Base-by-base conservation (phyloP, 2,113 vertebrate species). In the Epinephelus moara region DNA sequence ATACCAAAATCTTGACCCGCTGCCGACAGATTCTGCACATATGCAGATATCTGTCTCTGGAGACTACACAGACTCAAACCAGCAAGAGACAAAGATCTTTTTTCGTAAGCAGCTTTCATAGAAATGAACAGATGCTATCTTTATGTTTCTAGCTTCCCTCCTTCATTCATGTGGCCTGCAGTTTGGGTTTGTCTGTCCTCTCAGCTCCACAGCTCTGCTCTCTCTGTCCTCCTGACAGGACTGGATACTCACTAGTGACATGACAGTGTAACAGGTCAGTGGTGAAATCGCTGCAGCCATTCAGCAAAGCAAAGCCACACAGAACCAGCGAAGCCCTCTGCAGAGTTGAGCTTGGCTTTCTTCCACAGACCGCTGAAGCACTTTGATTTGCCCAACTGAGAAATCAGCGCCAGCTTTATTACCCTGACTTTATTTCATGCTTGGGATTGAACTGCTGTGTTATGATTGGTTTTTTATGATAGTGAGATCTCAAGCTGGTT, bases 211-310 rank as follows among this genome's bases (percentile, higher is more conserved):
- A 71, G 40, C 18, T 70, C 73, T 68, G 55, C 56, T 70, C 19
- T 70, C 14, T 55, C 4, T 17, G 25, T 42, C 17, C 15, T 56
- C 27, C 8, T 57, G 21, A 67, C 21, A 50, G 30, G 4, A 30
- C 18, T 33, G 4, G 19, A 80, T 19, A 18, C 40, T 17, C 37
- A 60, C 40, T 61, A 1, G 50, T 57, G 9, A 37, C 40, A 49
- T 49, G n/a, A 63, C 60, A 50, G 13, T 59, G 75, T 84, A 49
- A 70, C 27, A 68, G 64, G 84, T 84, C 74, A 84, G 68, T 6
- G 40, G 72, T 78, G 63, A 81, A 70, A 75, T 53, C 0, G 10
- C 37, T 67, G 23, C 12, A 70, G 64, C 53, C 70, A 37, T 59
- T 60, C 52, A 33, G 37, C 27, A 6, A 76, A 75, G 71, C 70